These are phyloP conservation scores for Acheta domesticus DNA, from an alignment of 2,888 invertebrate species.

Conservation along the genomic window DNA sequence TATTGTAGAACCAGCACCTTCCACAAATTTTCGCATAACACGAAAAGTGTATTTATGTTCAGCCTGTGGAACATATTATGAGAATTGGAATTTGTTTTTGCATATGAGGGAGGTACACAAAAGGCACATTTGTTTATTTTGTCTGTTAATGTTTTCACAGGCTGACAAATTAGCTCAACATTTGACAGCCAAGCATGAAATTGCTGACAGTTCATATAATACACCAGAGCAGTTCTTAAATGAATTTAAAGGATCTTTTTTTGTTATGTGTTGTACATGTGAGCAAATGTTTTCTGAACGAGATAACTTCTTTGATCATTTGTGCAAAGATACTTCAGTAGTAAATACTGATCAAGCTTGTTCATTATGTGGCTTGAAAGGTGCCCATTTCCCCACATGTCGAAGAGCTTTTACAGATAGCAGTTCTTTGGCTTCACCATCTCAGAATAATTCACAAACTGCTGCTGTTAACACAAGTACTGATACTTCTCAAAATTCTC, in stretches of 20 bases:
- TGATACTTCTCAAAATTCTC: not conserved
- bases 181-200: conserved; percentile 72
- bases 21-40: conserved; percentile 61
- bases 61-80: conserved; percentile 78
- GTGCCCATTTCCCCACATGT: conserved; percentile 46
- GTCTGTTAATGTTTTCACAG: conserved; percentile 76
- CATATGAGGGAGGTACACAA: conserved; percentile 81
- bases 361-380: conserved; percentile 46
- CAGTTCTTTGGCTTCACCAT: conserved; percentile 12
- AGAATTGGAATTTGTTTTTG: conserved; percentile 80
- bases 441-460: not conserved
- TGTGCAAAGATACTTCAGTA: conserved; percentile 49
- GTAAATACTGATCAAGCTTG: conserved; percentile 41
- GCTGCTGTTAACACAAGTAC: not conserved
- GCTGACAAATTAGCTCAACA: conserved; percentile 76
- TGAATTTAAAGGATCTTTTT: conserved; percentile 64
- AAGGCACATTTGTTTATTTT: conserved; percentile 77
- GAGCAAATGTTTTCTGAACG: conserved; percentile 73
- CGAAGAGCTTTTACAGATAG: conserved; percentile 37
- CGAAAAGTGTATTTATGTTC: conserved; percentile 77
- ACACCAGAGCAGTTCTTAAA: conserved; percentile 65
- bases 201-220: conserved; percentile 65
- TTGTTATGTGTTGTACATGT: conserved; percentile 76
- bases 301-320: conserved; percentile 72
- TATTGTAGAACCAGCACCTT: conserved; percentile 49